A percentile compares a stretch with the other conserved stretches of the same genome.
Evolutionary conservation across 30 jellyfish, hydroid and myxozoan species (phyloP).

Genomic region (Aurelia sp.): DNA sequence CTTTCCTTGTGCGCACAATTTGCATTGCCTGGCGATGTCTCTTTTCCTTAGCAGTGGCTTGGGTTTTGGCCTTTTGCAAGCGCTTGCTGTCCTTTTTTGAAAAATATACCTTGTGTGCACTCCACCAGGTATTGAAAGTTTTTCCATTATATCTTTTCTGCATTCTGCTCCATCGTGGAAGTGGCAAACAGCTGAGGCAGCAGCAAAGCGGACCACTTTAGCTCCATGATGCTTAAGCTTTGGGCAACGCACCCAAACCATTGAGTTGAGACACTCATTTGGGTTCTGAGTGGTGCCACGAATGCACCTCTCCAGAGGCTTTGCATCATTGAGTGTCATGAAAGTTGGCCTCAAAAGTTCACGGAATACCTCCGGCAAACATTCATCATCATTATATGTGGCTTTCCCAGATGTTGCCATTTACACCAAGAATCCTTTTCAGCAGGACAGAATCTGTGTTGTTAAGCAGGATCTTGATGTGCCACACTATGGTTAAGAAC

Average conservation of each 20-base stretch:
- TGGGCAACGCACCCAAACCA: too few species aligned
- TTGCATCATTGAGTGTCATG: too few species aligned
- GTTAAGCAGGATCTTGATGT: slow-evolving; percentile 4
- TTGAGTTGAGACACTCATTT: too few species aligned
- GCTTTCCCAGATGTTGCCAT: not conserved
- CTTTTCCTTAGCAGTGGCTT: slow-evolving; percentile 8
- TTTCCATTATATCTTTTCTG: not conserved
- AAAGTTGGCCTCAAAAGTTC: slow-evolving; percentile 8
- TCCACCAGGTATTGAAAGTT: not conserved
- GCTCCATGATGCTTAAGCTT: slow-evolving; percentile 19
- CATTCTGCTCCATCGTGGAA: slow-evolving; percentile 8
- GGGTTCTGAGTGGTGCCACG: not conserved
- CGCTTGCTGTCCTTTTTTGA: not conserved
- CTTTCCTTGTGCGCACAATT: too few species aligned
- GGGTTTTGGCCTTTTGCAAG: slow-evolving; percentile 10
- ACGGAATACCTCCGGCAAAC: slow-evolving; percentile 4
- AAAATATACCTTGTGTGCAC: not conserved
- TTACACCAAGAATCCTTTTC: slow-evolving; percentile 15
- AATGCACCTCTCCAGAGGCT: too few species aligned
- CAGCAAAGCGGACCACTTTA: slow-evolving; percentile 14
- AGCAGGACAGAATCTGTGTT: slow-evolving; percentile 17
- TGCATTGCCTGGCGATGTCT: too few species aligned
- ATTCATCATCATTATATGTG: slow-evolving; percentile 5
- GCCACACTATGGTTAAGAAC: not conserved
- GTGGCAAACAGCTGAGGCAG: slow-evolving; percentile 12